Evolutionary conservation across 2,888 invertebrate species (phyloP).

Genomic region (Orthonychiurus folsomi): DNA sequence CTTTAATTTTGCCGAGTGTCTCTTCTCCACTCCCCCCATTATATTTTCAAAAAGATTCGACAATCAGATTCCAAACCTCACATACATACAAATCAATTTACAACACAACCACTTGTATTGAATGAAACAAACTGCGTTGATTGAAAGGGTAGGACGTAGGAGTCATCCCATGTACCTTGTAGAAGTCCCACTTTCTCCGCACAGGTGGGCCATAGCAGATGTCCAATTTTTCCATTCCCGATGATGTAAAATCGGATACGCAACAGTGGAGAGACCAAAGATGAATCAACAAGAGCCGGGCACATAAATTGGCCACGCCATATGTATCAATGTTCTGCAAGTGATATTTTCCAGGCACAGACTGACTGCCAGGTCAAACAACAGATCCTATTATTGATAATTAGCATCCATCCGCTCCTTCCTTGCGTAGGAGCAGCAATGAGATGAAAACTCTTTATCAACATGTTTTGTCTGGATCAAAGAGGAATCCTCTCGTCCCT

Average conservation of each 20-base stretch:
- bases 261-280: too few relatives aligned
- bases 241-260: background rate
- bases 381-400: constrained; percentile 12
- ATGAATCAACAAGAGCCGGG: too few relatives aligned
- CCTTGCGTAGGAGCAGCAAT: background rate
- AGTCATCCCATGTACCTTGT: too few relatives aligned
- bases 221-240: background rate
- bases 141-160: background rate
- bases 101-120: too few relatives aligned
- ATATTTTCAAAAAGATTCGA: too few relatives aligned
- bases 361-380: background rate
- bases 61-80: too few relatives aligned
- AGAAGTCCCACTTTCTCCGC: background rate
- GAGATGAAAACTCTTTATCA: background rate
- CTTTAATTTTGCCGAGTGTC: too few relatives aligned
- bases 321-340: too few relatives aligned
- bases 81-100: too few relatives aligned
- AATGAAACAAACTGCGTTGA: background rate
- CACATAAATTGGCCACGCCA: too few relatives aligned
- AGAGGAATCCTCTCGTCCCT: background rate
- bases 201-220: background rate
- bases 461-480: background rate
- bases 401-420: background rate
- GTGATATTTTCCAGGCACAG: background rate
- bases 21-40: too few relatives aligned